Evolutionary conservation across 2,113 vertebrate genomes (phyloP).

Genomic region (Orcinus orca): DNA sequence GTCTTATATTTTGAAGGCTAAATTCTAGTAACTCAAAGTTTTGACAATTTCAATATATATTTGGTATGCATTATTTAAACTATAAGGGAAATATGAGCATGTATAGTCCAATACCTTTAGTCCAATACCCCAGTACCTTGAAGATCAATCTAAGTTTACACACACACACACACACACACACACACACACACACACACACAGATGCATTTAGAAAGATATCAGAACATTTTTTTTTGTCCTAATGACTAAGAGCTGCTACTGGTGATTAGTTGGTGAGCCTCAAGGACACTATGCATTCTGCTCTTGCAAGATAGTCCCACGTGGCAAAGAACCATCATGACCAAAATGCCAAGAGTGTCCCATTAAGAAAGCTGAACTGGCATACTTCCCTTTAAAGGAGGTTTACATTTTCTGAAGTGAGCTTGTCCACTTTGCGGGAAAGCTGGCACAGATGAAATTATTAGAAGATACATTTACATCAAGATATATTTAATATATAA

Average conservation of each 20-base stretch:
- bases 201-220: not conserved
- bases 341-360: not conserved
- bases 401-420: not conserved
- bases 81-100: slow-evolving; percentile 66
- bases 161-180: not conserved
- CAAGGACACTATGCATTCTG: not conserved
- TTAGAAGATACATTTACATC: not conserved
- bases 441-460: not conserved
- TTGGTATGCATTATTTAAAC: slow-evolving; percentile 73
- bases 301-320: not conserved
- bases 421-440: not conserved
- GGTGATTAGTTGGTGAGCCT: not conserved
- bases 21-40: slow-evolving; percentile 52
- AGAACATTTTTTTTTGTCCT: not conserved
- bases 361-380: not conserved
- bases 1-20: not conserved
- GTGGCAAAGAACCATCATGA: not conserved
- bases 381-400: not conserved
- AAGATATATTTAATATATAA: not conserved
- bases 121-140: not conserved
- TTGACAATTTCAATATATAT: slow-evolving; percentile 57
- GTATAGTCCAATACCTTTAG: not conserved
- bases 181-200: not conserved
- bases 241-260: not conserved
- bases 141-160: not conserved